Conservation (phyloP, 2,888 invertebrate species). For the Actias luna region DNA sequence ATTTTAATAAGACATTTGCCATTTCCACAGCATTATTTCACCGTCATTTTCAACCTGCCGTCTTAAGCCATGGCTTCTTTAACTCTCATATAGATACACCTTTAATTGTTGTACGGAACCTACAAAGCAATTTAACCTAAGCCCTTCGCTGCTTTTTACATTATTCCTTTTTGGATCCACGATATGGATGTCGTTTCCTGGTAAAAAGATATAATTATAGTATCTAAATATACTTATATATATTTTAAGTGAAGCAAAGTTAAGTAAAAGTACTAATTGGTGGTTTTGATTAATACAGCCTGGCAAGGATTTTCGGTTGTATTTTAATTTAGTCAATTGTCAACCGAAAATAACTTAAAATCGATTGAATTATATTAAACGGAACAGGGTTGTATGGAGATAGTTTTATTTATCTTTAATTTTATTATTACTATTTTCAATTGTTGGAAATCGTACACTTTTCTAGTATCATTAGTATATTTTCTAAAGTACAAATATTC, state of each 20-base stretch:
- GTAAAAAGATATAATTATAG: slow-evolving; percentile 30
- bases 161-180: slow-evolving; percentile 60
- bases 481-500: too few relatives aligned
- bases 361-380: background rate
- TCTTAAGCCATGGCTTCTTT: too few relatives aligned
- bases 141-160: background rate
- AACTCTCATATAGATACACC: too few relatives aligned
- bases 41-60: too few relatives aligned
- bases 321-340: background rate
- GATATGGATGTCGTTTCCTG: slow-evolving; percentile 73
- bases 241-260: background rate
- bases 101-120: too few relatives aligned
- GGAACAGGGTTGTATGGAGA: too few relatives aligned
- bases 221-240: background rate
- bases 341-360: background rate
- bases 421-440: background rate
- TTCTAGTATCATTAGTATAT: too few relatives aligned
- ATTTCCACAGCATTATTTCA: too few relatives aligned
- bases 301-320: background rate
- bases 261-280: background rate
- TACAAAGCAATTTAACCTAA: too few relatives aligned
- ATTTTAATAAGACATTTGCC: too few relatives aligned
- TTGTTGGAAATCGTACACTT: background rate
- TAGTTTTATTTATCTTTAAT: too few relatives aligned
- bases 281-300: background rate